phyloP scores from a whole-genome alignment of 2,888 invertebrate species.

The Drosophila birchii region DNA sequence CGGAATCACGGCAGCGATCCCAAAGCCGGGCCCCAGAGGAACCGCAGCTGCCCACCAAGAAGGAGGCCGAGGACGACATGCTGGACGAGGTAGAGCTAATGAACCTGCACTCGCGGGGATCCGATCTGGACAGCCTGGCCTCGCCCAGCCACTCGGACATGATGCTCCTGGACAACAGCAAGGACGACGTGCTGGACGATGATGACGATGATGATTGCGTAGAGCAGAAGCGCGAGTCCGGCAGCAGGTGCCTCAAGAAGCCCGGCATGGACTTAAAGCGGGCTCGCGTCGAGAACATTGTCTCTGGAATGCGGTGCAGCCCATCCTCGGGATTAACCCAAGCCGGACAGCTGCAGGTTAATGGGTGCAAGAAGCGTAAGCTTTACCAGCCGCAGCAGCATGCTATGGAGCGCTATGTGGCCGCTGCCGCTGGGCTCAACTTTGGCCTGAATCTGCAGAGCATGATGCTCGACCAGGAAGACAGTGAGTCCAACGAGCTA shows the following conservation, averaged over 20 bases:
- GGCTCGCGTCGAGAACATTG: slow-evolving; percentile 97
- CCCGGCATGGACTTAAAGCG: slow-evolving; percentile 93
- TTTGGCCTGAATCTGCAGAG: slow-evolving; percentile 87
- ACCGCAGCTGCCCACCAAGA: slow-evolving; percentile 75
- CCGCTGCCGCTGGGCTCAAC: slow-evolving; percentile 86
- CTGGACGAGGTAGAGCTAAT: slow-evolving; percentile 83
- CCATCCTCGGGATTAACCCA: slow-evolving; percentile 88
- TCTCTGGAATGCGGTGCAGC: slow-evolving; percentile 95
- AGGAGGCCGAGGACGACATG: slow-evolving; percentile 82
- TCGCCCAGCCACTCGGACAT: slow-evolving; percentile 86
- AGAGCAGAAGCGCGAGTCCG: slow-evolving; percentile 85
- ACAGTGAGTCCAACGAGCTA: slow-evolving; percentile 91
- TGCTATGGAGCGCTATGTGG: slow-evolving; percentile 88
- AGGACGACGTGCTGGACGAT: slow-evolving; percentile 88
- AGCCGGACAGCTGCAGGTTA: slow-evolving; percentile 87
- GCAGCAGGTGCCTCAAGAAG: slow-evolving; percentile 85
- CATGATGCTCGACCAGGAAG: slow-evolving; percentile 87
- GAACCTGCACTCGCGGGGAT: slow-evolving; percentile 82
- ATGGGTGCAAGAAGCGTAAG: slow-evolving; percentile 98
- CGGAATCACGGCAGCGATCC: slow-evolving; percentile 19
- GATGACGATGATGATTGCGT: slow-evolving; percentile 85
- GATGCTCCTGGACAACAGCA: slow-evolving; percentile 86
- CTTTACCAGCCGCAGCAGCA: slow-evolving; percentile 98
- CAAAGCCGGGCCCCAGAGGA: slow-evolving; percentile 30
- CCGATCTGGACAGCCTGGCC: slow-evolving; percentile 86